Percentiles rank a stretch among this genome's conserved stretches.
Conservation (phyloP, 2,113 vertebrate species). For the Hoplias malabaricus region DNA sequence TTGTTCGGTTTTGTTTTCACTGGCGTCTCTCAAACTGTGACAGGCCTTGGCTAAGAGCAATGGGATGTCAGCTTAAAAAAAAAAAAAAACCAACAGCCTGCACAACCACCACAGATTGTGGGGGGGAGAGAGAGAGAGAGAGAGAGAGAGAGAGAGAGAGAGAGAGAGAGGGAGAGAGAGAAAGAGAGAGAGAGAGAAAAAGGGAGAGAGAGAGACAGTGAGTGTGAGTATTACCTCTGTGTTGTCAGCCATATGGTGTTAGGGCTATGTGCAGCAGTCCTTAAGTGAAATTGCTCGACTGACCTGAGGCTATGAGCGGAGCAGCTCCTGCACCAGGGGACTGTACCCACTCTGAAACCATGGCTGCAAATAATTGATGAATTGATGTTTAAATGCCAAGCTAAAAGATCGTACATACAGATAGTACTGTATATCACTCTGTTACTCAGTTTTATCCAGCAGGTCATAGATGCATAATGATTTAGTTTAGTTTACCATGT, state of each 20-base stretch:
- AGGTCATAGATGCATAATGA: neutral
- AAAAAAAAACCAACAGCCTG: conserved; percentile 25
- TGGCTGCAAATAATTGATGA: conserved; percentile 71
- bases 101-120: conserved; percentile 30
- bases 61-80: conserved; percentile 66
- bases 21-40: conserved; percentile 70
- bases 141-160: neutral
- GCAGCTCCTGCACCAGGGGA: conserved; percentile 31
- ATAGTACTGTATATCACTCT: conserved; percentile 22
- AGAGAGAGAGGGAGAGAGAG: conserved; percentile 9
- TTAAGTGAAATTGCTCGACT: conserved; percentile 71
- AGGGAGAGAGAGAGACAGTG: neutral
- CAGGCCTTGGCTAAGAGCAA: conserved; percentile 74
- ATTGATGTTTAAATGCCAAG: conserved; percentile 47
- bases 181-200: neutral
- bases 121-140: neutral
- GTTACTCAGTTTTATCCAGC: neutral
- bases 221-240: conserved; percentile 35
- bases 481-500: neutral
- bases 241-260: conserved; percentile 67
- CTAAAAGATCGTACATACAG: conserved; percentile 54
- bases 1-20: conserved; percentile 68
- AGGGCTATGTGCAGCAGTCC: conserved; percentile 62
- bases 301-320: conserved; percentile 69
- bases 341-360: conserved; percentile 47